These are phyloP conservation scores for Falcunculus frontatus DNA, from an alignment of 2,113 vertebrate genomes.

Conservation along the genomic window DNA sequence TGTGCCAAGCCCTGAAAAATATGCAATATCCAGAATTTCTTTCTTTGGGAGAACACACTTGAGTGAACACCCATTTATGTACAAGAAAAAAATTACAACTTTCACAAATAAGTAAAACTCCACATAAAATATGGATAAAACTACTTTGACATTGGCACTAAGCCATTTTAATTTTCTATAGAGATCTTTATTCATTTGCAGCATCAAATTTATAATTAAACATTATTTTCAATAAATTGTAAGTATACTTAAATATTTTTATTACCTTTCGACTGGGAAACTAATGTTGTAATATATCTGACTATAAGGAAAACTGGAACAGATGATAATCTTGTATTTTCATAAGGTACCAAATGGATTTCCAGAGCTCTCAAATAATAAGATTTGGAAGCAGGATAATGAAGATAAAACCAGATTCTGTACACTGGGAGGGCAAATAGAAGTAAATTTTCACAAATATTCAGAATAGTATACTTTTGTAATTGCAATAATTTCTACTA, in stretches of 20 bases:
- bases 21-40: background rate
- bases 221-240: background rate
- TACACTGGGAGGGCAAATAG: background rate
- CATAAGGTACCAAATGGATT: background rate
- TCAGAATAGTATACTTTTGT: background rate
- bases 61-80: background rate
- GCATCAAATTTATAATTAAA: background rate
- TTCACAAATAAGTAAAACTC: background rate
- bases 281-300: background rate
- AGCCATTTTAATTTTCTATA: slow-evolving; percentile 21
- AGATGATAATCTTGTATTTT: background rate
- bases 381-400: background rate
- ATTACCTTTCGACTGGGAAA: background rate
- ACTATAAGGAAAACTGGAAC: background rate
- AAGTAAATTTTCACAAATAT: background rate
- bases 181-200: background rate
- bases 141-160: background rate
- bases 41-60: background rate
- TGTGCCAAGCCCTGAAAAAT: background rate
- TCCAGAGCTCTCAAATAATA: background rate
- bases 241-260: background rate
- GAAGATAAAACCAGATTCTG: background rate
- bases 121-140: background rate
- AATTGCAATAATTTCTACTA: background rate
- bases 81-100: background rate